Conservation (phyloP, 2,113 vertebrate species). For the Alosa alosa region DNA sequence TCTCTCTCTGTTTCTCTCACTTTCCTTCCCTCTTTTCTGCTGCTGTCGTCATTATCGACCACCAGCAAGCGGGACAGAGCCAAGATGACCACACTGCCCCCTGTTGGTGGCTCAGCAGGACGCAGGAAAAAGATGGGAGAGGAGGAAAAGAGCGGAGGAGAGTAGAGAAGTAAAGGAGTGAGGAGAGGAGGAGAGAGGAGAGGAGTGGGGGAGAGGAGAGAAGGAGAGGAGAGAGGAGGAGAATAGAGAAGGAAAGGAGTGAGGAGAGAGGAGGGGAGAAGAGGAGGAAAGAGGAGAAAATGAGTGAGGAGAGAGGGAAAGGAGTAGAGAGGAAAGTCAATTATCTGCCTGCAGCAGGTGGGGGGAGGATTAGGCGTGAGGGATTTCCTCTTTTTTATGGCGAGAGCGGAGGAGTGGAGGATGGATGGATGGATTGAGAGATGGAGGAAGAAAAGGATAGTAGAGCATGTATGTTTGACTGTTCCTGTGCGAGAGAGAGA, state of each 20-base stretch:
- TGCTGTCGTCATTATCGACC: background rate
- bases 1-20: too few species aligned
- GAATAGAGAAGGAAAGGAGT: too few species aligned
- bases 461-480: background rate
- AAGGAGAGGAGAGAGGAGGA: background rate
- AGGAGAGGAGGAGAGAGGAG: background rate
- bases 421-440: background rate
- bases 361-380: background rate
- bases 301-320: background rate
- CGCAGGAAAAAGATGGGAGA: background rate
- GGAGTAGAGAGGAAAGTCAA: background rate
- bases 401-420: background rate
- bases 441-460: background rate
- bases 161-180: background rate
- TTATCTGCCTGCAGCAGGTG: slow-evolving; percentile 25
- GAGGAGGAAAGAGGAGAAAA: background rate
- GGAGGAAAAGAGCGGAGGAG: background rate
- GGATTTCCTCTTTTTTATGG: background rate
- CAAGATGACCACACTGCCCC: slow-evolving; percentile 63
- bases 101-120: slow-evolving; percentile 43
- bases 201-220: background rate
- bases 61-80: background rate
- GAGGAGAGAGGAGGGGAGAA: background rate
- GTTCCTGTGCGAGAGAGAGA: background rate
- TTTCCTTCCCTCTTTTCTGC: background rate